Conservation (phyloP, 2,797 vertebrate genomes). For the Pangasius djambal region DNA sequence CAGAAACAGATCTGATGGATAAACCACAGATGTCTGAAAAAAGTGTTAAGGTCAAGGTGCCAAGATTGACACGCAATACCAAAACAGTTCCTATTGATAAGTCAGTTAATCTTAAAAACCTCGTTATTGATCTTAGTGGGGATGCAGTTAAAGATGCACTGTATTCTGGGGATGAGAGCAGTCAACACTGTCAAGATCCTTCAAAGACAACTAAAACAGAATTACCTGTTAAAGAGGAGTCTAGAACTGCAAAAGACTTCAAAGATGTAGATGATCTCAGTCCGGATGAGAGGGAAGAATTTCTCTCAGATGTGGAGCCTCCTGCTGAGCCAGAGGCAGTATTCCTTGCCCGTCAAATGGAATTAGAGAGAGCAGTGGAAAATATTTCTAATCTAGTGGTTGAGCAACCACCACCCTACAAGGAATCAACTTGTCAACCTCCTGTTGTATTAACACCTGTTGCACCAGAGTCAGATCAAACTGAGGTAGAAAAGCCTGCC, state of each 20-base stretch:
- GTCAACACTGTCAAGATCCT: constrained; percentile 67
- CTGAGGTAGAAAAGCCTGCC: constrained; percentile 87
- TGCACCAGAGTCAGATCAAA: constrained; percentile 70
- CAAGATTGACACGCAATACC: constrained; percentile 81
- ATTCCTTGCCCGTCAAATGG: constrained; percentile 88
- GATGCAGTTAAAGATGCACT: constrained; percentile 81
- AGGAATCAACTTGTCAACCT: constrained; percentile 77
- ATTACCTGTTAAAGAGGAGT: constrained; percentile 74
- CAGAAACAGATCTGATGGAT: constrained; percentile 70
- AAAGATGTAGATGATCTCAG: constrained; percentile 71
- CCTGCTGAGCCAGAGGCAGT: constrained; percentile 80
- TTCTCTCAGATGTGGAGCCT: constrained; percentile 73
- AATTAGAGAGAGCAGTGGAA: constrained; percentile 94
- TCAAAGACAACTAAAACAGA: constrained; percentile 75
- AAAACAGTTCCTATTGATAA: constrained; percentile 82
- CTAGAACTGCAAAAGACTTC: constrained; percentile 59
- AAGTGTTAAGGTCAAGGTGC: constrained; percentile 71
- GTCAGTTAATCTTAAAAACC: constrained; percentile 82
- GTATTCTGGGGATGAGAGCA: constrained; percentile 75
- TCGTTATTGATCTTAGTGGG: constrained; percentile 83
- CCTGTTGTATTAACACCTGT: constrained; percentile 71
- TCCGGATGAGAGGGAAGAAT: constrained; percentile 77
- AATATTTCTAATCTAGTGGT: constrained; percentile 93
- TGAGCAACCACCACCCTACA: constrained; percentile 79
- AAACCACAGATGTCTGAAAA: constrained; percentile 73